phyloP scores from a whole-genome alignment of 2,113 vertebrate species.

The Condylura cristata region DNA sequence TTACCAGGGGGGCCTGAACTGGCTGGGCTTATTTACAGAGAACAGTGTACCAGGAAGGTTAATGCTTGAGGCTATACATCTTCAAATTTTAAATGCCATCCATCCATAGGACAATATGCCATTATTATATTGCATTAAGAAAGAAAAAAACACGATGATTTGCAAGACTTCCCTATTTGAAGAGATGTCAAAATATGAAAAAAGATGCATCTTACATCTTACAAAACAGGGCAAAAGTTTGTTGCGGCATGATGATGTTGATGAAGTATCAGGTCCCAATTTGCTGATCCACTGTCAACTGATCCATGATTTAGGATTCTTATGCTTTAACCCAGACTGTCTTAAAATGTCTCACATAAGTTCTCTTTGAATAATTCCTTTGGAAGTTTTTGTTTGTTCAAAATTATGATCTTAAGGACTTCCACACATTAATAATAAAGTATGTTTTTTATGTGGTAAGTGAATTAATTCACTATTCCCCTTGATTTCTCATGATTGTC shows the following conservation, averaged over 20 bases:
- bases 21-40: conserved; percentile 41
- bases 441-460: background rate
- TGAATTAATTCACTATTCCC: background rate
- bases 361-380: conserved; percentile 13
- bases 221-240: background rate
- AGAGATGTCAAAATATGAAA: conserved; percentile 48
- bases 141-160: conserved; percentile 25
- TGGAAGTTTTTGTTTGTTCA: background rate
- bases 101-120: background rate
- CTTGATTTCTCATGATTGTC: background rate
- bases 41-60: background rate
- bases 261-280: conserved; percentile 47
- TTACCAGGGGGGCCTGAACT: background rate
- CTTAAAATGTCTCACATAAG: conserved; percentile 28
- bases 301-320: conserved; percentile 2
- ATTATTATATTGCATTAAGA: background rate
- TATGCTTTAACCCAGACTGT: background rate
- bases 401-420: background rate
- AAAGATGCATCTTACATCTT: background rate
- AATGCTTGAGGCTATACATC: background rate
- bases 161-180: background rate
- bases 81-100: background rate
- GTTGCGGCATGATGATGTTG: background rate
- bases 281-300: background rate
- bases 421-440: background rate